Base-by-base conservation (phyloP, 2,797 vertebrate genomes). In the Leptodactylus fallax region DNA sequence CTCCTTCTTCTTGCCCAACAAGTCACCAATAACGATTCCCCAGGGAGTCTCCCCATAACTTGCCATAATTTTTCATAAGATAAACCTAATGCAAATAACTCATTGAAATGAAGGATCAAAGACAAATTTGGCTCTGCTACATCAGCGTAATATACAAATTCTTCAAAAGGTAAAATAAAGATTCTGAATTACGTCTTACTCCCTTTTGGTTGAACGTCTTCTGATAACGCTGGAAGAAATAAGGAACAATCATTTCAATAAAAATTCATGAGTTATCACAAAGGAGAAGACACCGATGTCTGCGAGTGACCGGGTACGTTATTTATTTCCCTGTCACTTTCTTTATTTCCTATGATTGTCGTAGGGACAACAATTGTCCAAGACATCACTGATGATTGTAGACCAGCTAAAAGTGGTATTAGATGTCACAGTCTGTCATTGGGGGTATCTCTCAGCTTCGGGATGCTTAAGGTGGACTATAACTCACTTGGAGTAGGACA, bases 271-370 rank as follows among this genome's bases (percentile, higher is more conserved):
- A 72, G 53, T 27, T 51, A 23, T 61, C 14, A 27, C 53, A 49
- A 60, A 80, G 78, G 78, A 69, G 12, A 79, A 23, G 12, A 61
- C 19, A 25, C 45, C 1, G 17, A 27, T 23, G 17, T 56, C 63
- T 53, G 2, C 7, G 11, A 19, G 19, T 16, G 27, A 23, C 23
- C 7, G 47, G 21, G 80, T 60, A 63, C 63, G 45, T 80, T 56
- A 86, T 69, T 79, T 45, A 67, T 79, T 12, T 79, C 27, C 72
- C 60, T 80, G 61, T 67, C 85, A 85, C 49, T n/a, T 85, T 79
- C 76, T 27, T 71, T 49, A 19, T 51, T 58, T 61, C 1, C 10
- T 55, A 11, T 60, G 21, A 78, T 53, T 71, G 25, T 14, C 23
- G 58, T 69, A 45, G 49, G 60, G 45, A n/a, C 21, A 60, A 61